A percentile compares a stretch with the other conserved stretches of the same genome.
These are phyloP conservation scores for Vannuccia rotundouncinata DNA, from an alignment of 2,888 invertebrate genomes.

Conservation along the genomic window DNA sequence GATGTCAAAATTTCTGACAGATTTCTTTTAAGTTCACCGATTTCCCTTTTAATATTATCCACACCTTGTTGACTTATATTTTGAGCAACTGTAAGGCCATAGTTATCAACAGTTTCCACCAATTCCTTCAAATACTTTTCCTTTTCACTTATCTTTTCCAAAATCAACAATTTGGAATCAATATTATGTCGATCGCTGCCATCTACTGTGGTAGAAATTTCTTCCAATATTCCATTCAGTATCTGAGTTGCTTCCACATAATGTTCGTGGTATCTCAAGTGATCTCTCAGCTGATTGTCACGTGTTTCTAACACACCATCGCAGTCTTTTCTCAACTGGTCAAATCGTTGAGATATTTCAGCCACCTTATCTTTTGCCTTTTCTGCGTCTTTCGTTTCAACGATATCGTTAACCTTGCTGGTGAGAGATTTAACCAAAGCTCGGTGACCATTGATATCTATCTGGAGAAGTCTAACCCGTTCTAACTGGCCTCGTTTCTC, in stretches of 20 bases:
- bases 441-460: neutral
- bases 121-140: neutral
- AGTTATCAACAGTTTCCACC: neutral
- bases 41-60: neutral
- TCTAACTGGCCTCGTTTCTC: constrained; percentile 16
- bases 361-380: neutral
- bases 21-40: neutral
- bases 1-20: neutral
- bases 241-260: neutral
- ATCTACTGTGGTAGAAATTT: neutral
- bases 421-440: neutral
- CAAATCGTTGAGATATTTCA: neutral
- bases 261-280: neutral
- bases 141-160: neutral
- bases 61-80: neutral
- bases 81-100: neutral
- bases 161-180: neutral
- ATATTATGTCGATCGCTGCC: neutral
- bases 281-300: neutral
- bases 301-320: neutral
- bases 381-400: neutral
- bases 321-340: neutral
- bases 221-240: neutral
- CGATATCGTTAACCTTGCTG: neutral
- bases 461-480: neutral